Evolutionary conservation across 2,888 invertebrate genomes (phyloP), one percentile per base, ranked within the genome.

Genomic region (Folsomia candida): DNA sequence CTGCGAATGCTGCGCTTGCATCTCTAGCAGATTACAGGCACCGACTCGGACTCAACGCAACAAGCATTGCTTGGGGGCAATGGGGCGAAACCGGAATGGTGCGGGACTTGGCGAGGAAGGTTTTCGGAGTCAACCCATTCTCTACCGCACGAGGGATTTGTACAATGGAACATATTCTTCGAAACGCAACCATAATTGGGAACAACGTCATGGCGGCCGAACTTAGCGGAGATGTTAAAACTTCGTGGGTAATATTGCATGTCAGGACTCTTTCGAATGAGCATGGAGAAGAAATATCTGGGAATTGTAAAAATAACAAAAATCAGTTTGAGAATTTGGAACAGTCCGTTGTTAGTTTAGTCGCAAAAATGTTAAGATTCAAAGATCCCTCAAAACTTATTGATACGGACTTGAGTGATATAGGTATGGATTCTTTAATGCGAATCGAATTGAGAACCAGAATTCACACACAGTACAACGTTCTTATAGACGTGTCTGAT

Each of bases 81-180:
- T 72, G 72, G 72, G 72, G 72, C 2, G 58, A 72, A 51, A 69
- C 70, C 1, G 72, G 72, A 11, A 47, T 72, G 2, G 72, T 67
- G 1, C 67, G 69, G 1, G 37, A 4, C 14, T 9, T 14, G 6
- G 14, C 4, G 14, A 4, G 37, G 14, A 4, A 14, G 4, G 14
- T 37, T 9, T 37, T 37, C 37, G 37, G 37, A 4, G 14, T 37
- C 6, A 14, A 37, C 4, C 37, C 37, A 37, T 37, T 37, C 14
- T 37, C 37, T 14, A 37, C 37, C 6, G 37, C 4, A 37, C 37
- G 37, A 37, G 37, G 37, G 6, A 9, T 37, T 4, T 9, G 6
- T 9, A 37, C 6, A 9, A 9, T 37, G 37, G 37, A 37, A 37
- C 37, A 37, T 4, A 4, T 37, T 14, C 37, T 37, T 37, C 37